Base-by-base conservation (phyloP, 2,113 vertebrate species). In the Gymnocephalus cernua region DNA sequence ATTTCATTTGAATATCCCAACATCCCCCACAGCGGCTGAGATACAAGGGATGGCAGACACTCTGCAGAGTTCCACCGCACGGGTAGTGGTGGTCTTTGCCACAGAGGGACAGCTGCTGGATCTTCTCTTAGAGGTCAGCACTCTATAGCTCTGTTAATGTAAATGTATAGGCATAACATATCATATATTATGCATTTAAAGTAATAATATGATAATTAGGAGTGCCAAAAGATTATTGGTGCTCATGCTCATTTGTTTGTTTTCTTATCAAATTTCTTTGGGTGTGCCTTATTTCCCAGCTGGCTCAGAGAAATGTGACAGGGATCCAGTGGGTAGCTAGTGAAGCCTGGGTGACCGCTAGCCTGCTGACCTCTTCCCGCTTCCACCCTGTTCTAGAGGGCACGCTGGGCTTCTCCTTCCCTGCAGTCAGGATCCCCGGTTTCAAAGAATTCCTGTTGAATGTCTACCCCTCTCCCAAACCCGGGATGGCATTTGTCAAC, bases 271-370 rank as follows among this genome's bases (percentile, higher is more conserved):
- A 3, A 13, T 18, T n/a, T 32, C 0, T 74, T 38, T 8, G 21
- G 38, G 4, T 51, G 18, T 76, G 6, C 1, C 7, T 41, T 23
- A 27, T 64, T 50, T 74, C 45, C 16, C 75, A 93, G 92, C 11
- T 93, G 14, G 79, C 87, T 48, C 35, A 48, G 8, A 91, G 93
- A 48, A 95, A 95, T 69, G 73, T 95, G 12, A 95, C 93, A 18
- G 90, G 91, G 8, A 87, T 88, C 44, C 94, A 95, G 77, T 95
- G 95, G 95, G 85, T 95, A 13, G 95, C 92, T 0, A 95, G 93
- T 67, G 94, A 95, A 76, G 59, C 92, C 0, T 95, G 95, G 95
- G 90, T 94, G 45, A 92, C 94, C 0, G 88, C 86, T 58, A 87
- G 68, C 41, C 68, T 94, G 23, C 91, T 96, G n/a, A 93, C 93